Evolutionary conservation across 2,113 vertebrate species (phyloP).

Genomic region (Mesembrinibis cayennensis): DNA sequence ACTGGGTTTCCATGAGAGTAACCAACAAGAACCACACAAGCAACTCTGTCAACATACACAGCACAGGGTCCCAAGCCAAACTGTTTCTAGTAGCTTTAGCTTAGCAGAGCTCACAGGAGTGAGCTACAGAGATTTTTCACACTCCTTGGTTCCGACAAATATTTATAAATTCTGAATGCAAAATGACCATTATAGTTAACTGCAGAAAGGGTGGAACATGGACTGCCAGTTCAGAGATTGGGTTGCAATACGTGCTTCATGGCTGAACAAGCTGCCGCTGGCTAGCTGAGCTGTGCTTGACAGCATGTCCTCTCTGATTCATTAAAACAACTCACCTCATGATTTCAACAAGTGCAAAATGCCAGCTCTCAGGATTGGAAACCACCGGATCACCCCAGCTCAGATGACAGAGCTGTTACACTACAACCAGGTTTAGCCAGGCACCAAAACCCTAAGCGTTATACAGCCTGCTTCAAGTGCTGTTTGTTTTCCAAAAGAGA

Average conservation of each 20-base stretch:
- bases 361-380: background rate
- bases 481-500: background rate
- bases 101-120: background rate
- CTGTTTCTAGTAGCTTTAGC: background rate
- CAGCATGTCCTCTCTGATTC: background rate
- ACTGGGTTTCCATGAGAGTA: background rate
- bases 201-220: background rate
- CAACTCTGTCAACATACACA: background rate
- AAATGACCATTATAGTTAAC: background rate
- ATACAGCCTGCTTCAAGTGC: background rate
- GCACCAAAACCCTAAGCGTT: background rate
- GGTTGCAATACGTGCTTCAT: accelerated
- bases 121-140: background rate
- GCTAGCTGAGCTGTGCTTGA: background rate
- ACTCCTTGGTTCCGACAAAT: background rate
- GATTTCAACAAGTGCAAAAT: background rate
- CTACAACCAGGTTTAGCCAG: background rate
- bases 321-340: background rate
- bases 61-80: background rate
- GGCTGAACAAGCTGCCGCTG: accelerated
- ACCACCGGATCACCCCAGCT: background rate
- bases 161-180: background rate
- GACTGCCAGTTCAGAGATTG: background rate
- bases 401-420: background rate
- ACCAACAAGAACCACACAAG: background rate